phyloP scores from a whole-genome alignment of 92 coral and sea anemone genomes.

The Bergia sp. region DNA sequence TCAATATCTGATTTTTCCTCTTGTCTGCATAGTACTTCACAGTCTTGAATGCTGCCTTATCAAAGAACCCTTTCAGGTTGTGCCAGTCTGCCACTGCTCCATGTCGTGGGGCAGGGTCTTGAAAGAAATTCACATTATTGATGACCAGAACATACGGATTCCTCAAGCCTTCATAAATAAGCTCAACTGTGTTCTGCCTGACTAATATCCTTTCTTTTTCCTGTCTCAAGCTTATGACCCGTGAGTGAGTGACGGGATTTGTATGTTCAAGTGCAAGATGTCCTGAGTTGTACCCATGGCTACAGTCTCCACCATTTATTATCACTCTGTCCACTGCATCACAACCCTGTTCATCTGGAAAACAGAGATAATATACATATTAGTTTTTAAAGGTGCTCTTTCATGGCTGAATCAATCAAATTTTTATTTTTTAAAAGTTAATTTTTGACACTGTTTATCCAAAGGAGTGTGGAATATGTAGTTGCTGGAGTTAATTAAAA shows the following conservation, averaged over 20 bases:
- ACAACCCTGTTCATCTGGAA: neutral
- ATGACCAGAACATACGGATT: conserved; percentile 85
- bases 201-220: neutral
- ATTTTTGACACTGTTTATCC: too few species aligned
- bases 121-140: conserved; percentile 75
- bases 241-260: neutral
- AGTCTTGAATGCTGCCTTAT: conserved; percentile 67
- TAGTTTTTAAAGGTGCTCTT: too few species aligned
- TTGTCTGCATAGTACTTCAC: conserved; percentile 48
- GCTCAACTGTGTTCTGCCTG: conserved; percentile 28
- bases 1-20: conserved; percentile 53
- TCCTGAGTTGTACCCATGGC: neutral
- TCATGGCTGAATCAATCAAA: too few species aligned
- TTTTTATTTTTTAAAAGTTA: too few species aligned
- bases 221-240: conserved; percentile 2
- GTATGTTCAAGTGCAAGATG: neutral
- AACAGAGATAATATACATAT: neutral
- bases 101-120: conserved; percentile 63
- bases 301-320: neutral
- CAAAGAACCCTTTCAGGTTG: conserved; percentile 60
- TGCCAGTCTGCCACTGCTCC: conserved; percentile 69
- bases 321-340: neutral
- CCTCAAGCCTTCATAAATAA: conserved; percentile 68
- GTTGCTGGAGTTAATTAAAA: too few species aligned
- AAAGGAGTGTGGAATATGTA: too few species aligned